A percentile compares a stretch with the other conserved stretches of the same genome.
Conservation (phyloP, 2,113 vertebrate species). For the Fregetta grallaria region DNA sequence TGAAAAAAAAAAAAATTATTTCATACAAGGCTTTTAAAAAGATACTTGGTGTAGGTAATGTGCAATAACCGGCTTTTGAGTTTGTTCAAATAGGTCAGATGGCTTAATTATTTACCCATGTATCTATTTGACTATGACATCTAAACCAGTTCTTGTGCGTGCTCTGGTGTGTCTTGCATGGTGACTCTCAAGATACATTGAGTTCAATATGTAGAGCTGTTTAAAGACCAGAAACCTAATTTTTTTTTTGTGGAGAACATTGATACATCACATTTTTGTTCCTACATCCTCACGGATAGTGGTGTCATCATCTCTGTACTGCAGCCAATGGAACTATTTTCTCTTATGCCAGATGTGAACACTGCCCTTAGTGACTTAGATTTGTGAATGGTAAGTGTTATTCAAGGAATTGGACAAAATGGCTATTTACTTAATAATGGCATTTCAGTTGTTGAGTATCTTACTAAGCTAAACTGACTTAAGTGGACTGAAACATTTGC, state of each 20-base stretch:
- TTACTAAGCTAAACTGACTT: not conserved
- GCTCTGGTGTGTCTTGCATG: not conserved
- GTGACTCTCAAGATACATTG: not conserved
- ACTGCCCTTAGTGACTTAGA: not conserved
- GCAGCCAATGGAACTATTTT: not conserved
- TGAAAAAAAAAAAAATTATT: not conserved
- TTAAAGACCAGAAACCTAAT: not conserved
- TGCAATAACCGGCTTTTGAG: not conserved
- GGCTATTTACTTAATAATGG: not conserved
- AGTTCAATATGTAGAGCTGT: not conserved
- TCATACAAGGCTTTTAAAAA: not conserved
- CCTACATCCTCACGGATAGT: not conserved
- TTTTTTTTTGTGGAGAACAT: not conserved
- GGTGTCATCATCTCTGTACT: not conserved
- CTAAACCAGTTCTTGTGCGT: not conserved
- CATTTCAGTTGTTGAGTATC: not conserved
- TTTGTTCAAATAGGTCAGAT: constrained; percentile 37
- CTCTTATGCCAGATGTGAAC: not conserved
- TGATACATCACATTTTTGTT: not conserved
- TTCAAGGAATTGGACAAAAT: not conserved
- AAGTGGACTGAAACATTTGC: not conserved
- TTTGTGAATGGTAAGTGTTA: constrained; percentile 51
- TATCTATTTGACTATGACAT: constrained; percentile 46
- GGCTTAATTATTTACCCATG: constrained; percentile 61
- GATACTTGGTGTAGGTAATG: not conserved